Base-by-base conservation (phyloP, 92 coral and sea anemone genomes). In the Hydrozoanthus gracilis region DNA sequence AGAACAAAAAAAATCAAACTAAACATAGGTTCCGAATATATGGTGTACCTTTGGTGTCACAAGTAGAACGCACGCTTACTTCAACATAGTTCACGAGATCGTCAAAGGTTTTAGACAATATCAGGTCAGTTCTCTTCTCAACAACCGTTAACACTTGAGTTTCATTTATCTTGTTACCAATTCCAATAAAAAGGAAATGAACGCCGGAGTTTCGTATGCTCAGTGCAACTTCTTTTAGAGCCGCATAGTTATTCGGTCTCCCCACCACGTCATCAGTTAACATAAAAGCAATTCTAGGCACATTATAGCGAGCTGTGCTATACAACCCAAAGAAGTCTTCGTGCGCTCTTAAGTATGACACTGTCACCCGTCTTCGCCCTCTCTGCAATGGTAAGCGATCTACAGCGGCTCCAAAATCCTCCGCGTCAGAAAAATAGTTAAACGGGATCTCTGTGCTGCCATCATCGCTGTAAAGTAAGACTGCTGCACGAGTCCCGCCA, bases 401-500 rank as follows among this genome's bases (percentile, higher is more conserved):
- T 44, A 79, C 58, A 0, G 84, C 84, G 7, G 84, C 73, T 9
- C 84, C 84, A 16, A 79, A 79, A 49, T 79, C 73, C 51, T 8
- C 47, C 9, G 55, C 84, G 16, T 79, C 55, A n/a, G 45, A 11
- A 51, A 79, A 79, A 35, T 79, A 49, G 47, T 65, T n/a, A 49
- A 79, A 79, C 3, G 84, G 84, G 16, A 79, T 79, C 73, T 79
- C 73, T 14, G 60, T 79, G 18, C 74, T 65, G 20, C 84, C 84
- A 47, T 79, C 84, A 18, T 79, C 65, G 8, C 73, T 79, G 46
- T 79, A 79, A 48, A 62, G 73, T 13, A 65, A 55, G 46, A 79
- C 84, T 64, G 84, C 73, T 8, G 84, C 84, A 47, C 84, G 84
- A 49, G 84, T 64, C 8, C 84, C 61, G 3, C 73, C 84, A 45